These are phyloP conservation scores for Nipponia nippon DNA, from an alignment of 2,113 vertebrate genomes.

Conservation along the genomic window DNA sequence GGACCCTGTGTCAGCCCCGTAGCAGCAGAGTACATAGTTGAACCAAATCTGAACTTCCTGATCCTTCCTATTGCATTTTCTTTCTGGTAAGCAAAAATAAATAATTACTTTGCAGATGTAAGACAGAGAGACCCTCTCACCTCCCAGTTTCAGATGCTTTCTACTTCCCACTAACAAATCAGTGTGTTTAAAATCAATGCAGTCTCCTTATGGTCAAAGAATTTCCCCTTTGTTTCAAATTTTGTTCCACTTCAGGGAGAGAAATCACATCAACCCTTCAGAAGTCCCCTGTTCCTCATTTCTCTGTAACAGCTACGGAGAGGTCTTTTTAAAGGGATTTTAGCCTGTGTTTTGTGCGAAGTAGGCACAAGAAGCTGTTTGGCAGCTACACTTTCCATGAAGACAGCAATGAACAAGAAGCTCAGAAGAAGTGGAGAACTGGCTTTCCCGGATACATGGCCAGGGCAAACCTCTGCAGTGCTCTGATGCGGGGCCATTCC, in stretches of 20 bases:
- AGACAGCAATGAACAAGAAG: neutral
- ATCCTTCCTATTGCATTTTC: neutral
- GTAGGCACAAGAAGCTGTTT: neutral
- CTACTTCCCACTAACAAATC: neutral
- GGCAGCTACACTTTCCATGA: neutral
- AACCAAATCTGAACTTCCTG: neutral
- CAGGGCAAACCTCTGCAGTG: neutral
- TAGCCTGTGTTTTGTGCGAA: neutral
- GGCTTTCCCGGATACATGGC: neutral
- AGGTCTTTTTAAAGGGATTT: neutral
- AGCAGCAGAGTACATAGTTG: neutral
- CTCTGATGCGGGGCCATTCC: accelerated
- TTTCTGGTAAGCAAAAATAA: neutral
- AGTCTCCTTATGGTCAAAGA: neutral
- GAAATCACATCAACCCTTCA: neutral
- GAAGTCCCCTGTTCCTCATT: neutral
- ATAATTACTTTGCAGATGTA: neutral
- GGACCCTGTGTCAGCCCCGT: neutral
- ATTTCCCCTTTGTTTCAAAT: neutral
- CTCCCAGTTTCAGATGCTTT: neutral
- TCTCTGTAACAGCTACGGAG: neutral
- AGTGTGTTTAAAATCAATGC: neutral
- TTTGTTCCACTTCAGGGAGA: neutral
- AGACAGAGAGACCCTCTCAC: neutral
- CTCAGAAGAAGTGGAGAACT: neutral